Evolutionary conservation across 2,888 invertebrate species (phyloP).

Genomic region (Lithosia quadra): DNA sequence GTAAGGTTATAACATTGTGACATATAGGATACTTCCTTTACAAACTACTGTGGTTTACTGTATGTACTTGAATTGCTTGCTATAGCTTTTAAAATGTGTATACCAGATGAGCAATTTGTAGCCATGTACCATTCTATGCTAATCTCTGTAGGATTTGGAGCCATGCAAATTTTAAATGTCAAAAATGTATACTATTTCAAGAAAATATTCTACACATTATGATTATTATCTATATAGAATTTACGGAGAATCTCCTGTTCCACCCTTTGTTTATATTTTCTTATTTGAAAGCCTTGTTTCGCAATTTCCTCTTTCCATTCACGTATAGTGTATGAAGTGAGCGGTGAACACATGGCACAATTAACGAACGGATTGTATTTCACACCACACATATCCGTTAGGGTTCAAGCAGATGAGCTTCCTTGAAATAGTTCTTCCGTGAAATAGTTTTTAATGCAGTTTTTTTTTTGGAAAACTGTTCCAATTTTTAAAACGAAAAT

Average conservation of each 20-base stretch:
- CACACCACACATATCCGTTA: constrained; percentile 9
- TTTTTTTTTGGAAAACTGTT: too few species aligned
- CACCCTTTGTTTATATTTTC: constrained; percentile 58
- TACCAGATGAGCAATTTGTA: too few species aligned
- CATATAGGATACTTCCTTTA: too few species aligned
- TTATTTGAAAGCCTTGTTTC: constrained; percentile 55
- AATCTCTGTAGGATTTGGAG: background rate
- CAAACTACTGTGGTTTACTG: background rate
- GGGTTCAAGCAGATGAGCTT: constrained; percentile 1
- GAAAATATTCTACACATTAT: constrained; percentile 41
- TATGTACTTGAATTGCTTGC: background rate
- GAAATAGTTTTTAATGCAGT: background rate
- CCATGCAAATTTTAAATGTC: background rate
- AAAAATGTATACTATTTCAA: constrained; percentile 23
- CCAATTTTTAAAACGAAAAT: too few species aligned
- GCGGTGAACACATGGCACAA: constrained; percentile 30
- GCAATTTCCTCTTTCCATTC: constrained; percentile 45
- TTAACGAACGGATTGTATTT: constrained; percentile 38
- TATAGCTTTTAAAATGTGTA: background rate
- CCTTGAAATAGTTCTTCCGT: too few species aligned
- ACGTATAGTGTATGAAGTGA: constrained; percentile 23
- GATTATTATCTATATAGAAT: constrained; percentile 54
- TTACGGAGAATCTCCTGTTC: constrained; percentile 45
- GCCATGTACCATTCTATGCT: background rate
- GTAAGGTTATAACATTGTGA: too few species aligned